phyloP scores from a whole-genome alignment of 2,797 vertebrate genomes.

The Naso thynnoides region DNA sequence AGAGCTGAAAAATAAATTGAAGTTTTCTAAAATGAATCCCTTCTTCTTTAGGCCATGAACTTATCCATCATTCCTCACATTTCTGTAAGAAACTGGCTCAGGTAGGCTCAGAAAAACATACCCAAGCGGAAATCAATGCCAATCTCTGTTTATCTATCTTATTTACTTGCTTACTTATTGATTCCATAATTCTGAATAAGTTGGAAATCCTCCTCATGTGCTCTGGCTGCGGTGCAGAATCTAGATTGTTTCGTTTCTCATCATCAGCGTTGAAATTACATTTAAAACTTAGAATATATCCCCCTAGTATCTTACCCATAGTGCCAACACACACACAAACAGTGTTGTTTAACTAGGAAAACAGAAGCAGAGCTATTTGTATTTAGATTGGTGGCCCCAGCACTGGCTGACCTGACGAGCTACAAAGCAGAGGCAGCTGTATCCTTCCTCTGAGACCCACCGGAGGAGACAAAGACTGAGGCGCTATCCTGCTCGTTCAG shows the following conservation, averaged over 20 bases:
- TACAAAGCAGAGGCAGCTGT: slow-evolving; percentile 3
- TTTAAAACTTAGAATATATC: slow-evolving; percentile 21
- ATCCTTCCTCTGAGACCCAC: slow-evolving; percentile 17
- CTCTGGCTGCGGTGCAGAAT: neutral
- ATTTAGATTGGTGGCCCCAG: neutral
- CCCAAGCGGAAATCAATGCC: slow-evolving; percentile 1
- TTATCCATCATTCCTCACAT: neutral
- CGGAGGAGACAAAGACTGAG: slow-evolving; percentile 7
- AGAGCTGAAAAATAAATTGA: no score
- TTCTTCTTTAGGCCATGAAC: no score
- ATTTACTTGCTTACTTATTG: slow-evolving; percentile 8
- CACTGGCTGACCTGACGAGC: slow-evolving; percentile 3
- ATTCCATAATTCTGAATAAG: slow-evolving; percentile 1
- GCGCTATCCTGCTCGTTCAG: slow-evolving; percentile 3
- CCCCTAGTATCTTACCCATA: neutral
- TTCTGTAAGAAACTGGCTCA: slow-evolving; percentile 15
- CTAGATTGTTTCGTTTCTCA: neutral
- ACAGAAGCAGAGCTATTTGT: neutral
- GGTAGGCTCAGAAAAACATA: neutral
- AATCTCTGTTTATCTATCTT: slow-evolving; percentile 14
- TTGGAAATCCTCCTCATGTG: neutral
- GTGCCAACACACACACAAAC: neutral
- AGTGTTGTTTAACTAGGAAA: neutral
- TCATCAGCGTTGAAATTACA: slow-evolving; percentile 3
- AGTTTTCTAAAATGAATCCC: no score